Evolutionary conservation across 2,113 vertebrate species (phyloP), one percentile per base, ranked within the genome.

Genomic region (Empidonax alnorum): DNA sequence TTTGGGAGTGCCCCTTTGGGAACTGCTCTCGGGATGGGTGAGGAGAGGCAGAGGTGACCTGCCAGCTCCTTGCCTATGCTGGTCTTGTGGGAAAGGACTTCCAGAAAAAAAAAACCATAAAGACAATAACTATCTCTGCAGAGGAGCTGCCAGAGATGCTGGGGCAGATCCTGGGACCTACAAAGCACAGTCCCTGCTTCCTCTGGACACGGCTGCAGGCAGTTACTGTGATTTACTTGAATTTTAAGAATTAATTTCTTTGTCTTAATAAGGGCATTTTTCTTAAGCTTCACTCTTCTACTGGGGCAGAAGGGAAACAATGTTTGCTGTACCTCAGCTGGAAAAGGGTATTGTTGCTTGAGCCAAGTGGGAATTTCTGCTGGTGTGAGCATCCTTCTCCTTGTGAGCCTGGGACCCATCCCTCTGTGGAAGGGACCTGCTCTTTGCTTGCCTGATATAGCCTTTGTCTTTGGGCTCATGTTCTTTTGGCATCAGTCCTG

Each of bases 241-340:
- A 94, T 91, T 23, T 24, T 7, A 53, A 27, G 33, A 39, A 37
- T 71, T 68, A 41, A 78, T 83, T 63, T 17, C 74, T 66, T 93
- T 61, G 78, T 94, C 95, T 94, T 94, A 85, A 87, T 52, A 80
- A 83, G 59, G 72, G 47, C 66, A 77, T 25, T 86, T 90, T 44
- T 37, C 84, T 77, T 84, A 74, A 59, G 49, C 86, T 88, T 89
- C 37, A 14, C 37, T 37, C 65, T 75, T 80, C 47, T 76, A 4
- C 24, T 31, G 42, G 79, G 21, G 27, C 25, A 52, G 56, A 79
- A 80, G 74, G 68, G 59, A 35, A 80, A 6, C 31, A 7, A 52
- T 41, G 27, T 67, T 92, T 90, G 58, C 84, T 84, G 88, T 33
- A 41, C 46, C 68, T 63, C 83, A 73, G 49, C 84, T 71, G 92